These are phyloP conservation scores for Cebus imitator DNA, from an alignment of 2,113 vertebrate genomes.

Conservation along the genomic window DNA sequence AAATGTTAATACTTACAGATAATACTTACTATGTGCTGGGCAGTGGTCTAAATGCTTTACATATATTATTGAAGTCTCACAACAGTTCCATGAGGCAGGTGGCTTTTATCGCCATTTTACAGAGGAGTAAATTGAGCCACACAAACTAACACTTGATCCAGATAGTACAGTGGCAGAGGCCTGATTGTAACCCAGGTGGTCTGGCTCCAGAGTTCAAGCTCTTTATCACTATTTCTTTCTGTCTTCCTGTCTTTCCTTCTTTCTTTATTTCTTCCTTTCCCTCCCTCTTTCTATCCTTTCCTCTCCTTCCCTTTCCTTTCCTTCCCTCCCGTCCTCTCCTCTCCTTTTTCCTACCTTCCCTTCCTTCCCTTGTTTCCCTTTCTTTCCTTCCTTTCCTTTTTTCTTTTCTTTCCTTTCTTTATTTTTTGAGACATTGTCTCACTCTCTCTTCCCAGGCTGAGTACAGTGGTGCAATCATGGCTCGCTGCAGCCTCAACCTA, in stretches of 20 bases:
- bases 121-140: conserved; percentile 23
- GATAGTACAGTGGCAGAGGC: neutral
- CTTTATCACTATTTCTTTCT: neutral
- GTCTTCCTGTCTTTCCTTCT: neutral
- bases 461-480: too few relatives aligned
- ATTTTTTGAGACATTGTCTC: too few relatives aligned
- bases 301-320: too few relatives aligned
- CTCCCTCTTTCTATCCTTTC: too few relatives aligned
- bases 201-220: neutral
- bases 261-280: neutral
- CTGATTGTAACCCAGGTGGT: neutral
- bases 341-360: too few relatives aligned
- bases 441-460: too few relatives aligned
- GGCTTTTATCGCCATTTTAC: conserved; percentile 30
- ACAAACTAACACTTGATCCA: neutral
- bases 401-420: too few relatives aligned
- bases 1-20: too few relatives aligned
- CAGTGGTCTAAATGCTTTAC: neutral
- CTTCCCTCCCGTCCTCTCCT: too few relatives aligned
- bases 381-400: too few relatives aligned
- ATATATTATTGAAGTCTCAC: neutral
- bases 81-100: neutral
- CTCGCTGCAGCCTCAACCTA: too few relatives aligned
- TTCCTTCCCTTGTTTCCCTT: neutral
- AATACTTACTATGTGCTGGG: too few relatives aligned